Percentiles rank a stretch among this genome's conserved stretches.
phyloP scores from a whole-genome alignment of 2,113 vertebrate species.

The Rattus norvegicus region GRCr8 NC_086022.1:105641501-105642000 shows the following conservation, averaged over 20 bases:
- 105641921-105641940: neutral
- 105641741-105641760: neutral
- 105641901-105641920: neutral
- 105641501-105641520: neutral
- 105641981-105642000: too few relatives aligned
- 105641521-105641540: neutral
- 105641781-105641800: neutral
- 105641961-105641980: too few relatives aligned
- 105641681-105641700: neutral
- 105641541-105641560: neutral
- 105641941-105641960: neutral
- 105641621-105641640: neutral
- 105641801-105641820: neutral
- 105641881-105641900: neutral
- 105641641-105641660: neutral
- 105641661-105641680: neutral
- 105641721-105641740: neutral
- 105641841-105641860: neutral
- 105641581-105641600: neutral
- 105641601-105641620: neutral
- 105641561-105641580: neutral
- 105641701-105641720: neutral
- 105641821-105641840: neutral
- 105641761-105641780: neutral
- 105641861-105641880: neutral